phyloP scores from a whole-genome alignment of 2,797 vertebrate genomes.

The Alectoris magna region DNA sequence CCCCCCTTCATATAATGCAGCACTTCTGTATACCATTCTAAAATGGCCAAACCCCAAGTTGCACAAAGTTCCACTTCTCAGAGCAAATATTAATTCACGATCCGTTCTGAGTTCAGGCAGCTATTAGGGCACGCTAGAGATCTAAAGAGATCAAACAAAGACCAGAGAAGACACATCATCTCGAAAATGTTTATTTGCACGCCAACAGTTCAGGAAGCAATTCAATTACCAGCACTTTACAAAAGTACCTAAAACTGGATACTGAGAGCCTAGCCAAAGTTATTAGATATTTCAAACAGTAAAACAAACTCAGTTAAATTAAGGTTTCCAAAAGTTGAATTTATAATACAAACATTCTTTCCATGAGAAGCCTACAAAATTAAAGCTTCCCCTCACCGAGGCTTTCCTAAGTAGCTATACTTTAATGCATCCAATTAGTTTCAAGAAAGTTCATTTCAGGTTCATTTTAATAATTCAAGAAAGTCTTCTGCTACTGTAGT shows the following conservation, averaged over 20 bases:
- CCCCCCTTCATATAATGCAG: background rate
- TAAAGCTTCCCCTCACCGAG: background rate
- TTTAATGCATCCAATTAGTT: background rate
- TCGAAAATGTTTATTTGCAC: background rate
- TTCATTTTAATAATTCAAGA: conserved; percentile 1
- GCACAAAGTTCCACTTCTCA: background rate
- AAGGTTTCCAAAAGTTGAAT: background rate
- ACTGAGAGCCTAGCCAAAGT: background rate
- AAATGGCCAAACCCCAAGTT: background rate
- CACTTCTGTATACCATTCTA: background rate
- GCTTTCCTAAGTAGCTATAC: background rate
- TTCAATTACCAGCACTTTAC: background rate
- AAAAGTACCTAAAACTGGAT: background rate
- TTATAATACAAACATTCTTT: background rate
- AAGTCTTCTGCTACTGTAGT: background rate
- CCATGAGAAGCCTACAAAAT: background rate
- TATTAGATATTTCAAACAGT: background rate
- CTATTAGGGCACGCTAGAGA: background rate
- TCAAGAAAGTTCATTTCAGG: background rate
- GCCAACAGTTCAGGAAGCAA: background rate
- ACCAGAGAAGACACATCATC: background rate
- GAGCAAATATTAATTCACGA: background rate
- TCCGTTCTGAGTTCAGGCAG: background rate
- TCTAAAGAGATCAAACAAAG: background rate
- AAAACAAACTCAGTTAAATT: background rate